Percentiles rank a stretch among this genome's conserved stretches.
Evolutionary conservation across 2,113 vertebrate genomes (phyloP).

Genomic region (Vicugna pacos): DNA sequence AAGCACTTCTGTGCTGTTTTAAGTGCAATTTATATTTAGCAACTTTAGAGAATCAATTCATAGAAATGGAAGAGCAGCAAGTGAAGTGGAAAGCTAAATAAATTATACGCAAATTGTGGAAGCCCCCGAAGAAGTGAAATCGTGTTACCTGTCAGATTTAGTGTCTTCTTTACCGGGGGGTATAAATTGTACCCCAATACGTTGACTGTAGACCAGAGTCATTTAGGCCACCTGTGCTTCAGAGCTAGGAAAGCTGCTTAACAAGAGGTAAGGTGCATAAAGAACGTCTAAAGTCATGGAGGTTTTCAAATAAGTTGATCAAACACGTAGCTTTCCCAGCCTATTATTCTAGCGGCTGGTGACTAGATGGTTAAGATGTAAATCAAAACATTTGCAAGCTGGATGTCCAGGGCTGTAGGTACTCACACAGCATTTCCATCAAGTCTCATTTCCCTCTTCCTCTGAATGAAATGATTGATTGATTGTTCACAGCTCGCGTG

Average conservation of each 20-base stretch:
- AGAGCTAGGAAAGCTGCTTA: constrained; percentile 30
- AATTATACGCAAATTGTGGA: constrained; percentile 29
- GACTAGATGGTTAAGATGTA: constrained; percentile 58
- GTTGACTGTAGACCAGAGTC: not conserved
- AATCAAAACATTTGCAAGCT: constrained; percentile 83
- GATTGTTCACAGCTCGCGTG: constrained; percentile 85
- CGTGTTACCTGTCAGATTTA: constrained; percentile 29
- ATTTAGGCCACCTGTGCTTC: constrained; percentile 39
- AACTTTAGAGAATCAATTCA: constrained; percentile 60
- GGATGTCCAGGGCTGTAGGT: constrained; percentile 64
- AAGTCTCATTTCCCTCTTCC: constrained; percentile 82
- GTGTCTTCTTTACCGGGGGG: not conserved
- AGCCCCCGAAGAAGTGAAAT: constrained; percentile 2
- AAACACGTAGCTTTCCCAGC: constrained; percentile 68
- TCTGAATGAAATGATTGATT: constrained; percentile 86
- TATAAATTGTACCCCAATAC: constrained; percentile 50
- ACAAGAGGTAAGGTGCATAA: not conserved
- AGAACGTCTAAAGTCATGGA: constrained; percentile 52
- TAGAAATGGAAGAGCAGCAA: constrained; percentile 30
- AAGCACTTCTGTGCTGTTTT: constrained; percentile 50
- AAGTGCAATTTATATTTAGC: constrained; percentile 69
- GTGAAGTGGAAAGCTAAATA: constrained; percentile 50
- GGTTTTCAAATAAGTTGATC: constrained; percentile 73
- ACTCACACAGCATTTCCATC: constrained; percentile 74
- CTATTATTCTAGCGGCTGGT: constrained; percentile 66